Percentiles rank a stretch among this genome's conserved stretches.
phyloP scores from a whole-genome alignment of 2,113 vertebrate genomes.

The Equus przewalskii region DNA sequence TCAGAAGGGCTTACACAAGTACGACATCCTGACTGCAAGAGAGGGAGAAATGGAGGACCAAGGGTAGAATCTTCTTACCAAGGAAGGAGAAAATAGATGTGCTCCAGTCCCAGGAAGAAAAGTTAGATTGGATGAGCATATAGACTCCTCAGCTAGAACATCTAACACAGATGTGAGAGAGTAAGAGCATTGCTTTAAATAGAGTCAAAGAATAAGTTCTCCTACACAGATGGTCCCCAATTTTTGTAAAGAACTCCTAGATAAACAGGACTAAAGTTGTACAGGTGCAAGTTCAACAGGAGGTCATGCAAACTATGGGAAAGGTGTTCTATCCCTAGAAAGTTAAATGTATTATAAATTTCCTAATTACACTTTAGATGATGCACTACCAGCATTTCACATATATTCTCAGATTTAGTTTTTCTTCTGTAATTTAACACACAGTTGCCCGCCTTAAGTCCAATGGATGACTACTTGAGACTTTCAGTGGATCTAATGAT shows the following conservation, averaged over 20 bases:
- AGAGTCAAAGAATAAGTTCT: not conserved
- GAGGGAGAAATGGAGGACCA: not conserved
- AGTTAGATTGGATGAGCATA: not conserved
- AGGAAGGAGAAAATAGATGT: not conserved
- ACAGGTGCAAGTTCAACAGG: not conserved
- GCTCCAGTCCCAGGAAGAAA: not conserved
- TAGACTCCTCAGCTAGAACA: not conserved
- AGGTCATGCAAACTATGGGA: not conserved
- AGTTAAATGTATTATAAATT: not conserved
- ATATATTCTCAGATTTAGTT: not conserved
- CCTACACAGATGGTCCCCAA: not conserved
- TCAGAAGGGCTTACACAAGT: not conserved
- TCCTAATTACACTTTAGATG: not conserved
- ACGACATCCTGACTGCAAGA: not conserved
- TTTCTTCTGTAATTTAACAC: constrained; percentile 4
- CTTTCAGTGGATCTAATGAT: not conserved
- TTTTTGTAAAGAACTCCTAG: not conserved
- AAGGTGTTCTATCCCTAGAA: not conserved
- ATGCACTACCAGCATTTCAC: not conserved
- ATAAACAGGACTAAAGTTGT: not conserved
- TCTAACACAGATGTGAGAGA: not conserved
- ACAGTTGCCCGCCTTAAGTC: not conserved
- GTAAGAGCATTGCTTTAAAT: not conserved
- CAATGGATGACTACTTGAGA: not conserved
- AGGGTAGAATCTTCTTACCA: not conserved